Evolutionary conservation across 2,888 invertebrate species (phyloP).

Genomic region (Shargacucullia verbasci): DNA sequence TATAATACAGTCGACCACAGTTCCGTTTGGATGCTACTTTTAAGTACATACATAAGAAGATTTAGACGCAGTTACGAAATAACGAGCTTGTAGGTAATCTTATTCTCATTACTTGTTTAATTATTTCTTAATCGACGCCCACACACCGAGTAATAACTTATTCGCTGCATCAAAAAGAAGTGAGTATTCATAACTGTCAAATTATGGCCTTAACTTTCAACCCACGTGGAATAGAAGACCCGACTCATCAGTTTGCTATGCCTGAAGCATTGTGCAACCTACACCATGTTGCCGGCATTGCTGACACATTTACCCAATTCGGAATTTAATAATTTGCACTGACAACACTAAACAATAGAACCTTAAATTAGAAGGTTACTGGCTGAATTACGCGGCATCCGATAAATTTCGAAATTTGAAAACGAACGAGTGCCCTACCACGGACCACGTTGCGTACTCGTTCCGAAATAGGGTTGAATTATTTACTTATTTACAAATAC

Average conservation of each 20-base stretch:
- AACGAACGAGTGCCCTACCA: slow-evolving; percentile 40
- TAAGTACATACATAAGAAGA: slow-evolving; percentile 51
- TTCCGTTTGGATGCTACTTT: slow-evolving; percentile 48
- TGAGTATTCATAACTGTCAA: slow-evolving; percentile 81
- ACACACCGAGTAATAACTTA: slow-evolving; percentile 66
- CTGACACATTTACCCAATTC: slow-evolving; percentile 83
- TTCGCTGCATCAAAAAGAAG: slow-evolving; percentile 68
- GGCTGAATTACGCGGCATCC: slow-evolving; percentile 66
- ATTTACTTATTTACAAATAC: slow-evolving; percentile 45
- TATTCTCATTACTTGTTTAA: slow-evolving; percentile 43
- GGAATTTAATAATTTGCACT: slow-evolving; percentile 78
- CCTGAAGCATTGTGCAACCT: slow-evolving; percentile 78
- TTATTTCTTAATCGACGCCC: slow-evolving; percentile 66
- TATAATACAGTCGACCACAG: slow-evolving; percentile 57
- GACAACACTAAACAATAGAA: slow-evolving; percentile 79
- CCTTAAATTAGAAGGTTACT: slow-evolving; percentile 78
- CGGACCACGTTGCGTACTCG: slow-evolving; percentile 35
- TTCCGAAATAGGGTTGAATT: slow-evolving; percentile 52
- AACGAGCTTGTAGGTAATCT: slow-evolving; percentile 48
- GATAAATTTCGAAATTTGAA: slow-evolving; percentile 70
- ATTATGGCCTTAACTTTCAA: slow-evolving; percentile 78
- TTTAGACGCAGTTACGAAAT: slow-evolving; percentile 54
- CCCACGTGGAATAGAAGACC: slow-evolving; percentile 75
- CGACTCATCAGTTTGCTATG: slow-evolving; percentile 77
- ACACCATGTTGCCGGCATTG: slow-evolving; percentile 66